A percentile compares a stretch with the other conserved stretches of the same genome.
These are phyloP conservation scores for Lineus longissimus DNA, from an alignment of 1,140 invertebrate species.

Conservation along the genomic window DNA sequence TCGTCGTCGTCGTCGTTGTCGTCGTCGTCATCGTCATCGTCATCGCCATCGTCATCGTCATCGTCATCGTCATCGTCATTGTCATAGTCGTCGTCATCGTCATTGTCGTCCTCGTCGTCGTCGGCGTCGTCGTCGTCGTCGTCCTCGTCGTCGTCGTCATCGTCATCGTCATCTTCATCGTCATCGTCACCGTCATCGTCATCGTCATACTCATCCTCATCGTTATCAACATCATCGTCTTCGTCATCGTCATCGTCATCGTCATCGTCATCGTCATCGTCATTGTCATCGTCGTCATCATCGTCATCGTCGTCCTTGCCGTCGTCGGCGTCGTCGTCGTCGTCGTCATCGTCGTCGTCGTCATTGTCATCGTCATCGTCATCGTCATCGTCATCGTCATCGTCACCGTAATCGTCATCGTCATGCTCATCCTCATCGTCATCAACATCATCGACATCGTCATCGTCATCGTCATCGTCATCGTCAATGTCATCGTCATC, in stretches of 20 bases:
- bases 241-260: not conserved
- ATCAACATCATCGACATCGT: too few relatives aligned
- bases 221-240: too few relatives aligned
- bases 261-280: not conserved
- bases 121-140: too few relatives aligned
- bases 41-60: constrained; percentile 1
- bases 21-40: constrained; percentile 1
- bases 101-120: too few relatives aligned
- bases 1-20: constrained; percentile 1
- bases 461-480: constrained; percentile 9
- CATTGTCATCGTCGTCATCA: constrained; percentile 1
- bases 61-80: constrained; percentile 1
- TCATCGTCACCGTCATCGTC: constrained; percentile 1
- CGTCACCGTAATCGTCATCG: too few relatives aligned
- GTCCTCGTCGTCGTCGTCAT: not conserved
- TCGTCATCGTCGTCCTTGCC: too few relatives aligned
- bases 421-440: too few relatives aligned
- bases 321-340: too few relatives aligned
- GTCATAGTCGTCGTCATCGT: too few relatives aligned
- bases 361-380: constrained; percentile 1
- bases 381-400: constrained; percentile 2
- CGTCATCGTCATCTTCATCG: not conserved
- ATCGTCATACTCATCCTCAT: too few relatives aligned
- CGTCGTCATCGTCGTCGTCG: too few relatives aligned
- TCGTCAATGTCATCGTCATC: constrained; percentile 14